Conservation (phyloP, 2,888 invertebrate genomes). For the Lapara coniferarum region DNA sequence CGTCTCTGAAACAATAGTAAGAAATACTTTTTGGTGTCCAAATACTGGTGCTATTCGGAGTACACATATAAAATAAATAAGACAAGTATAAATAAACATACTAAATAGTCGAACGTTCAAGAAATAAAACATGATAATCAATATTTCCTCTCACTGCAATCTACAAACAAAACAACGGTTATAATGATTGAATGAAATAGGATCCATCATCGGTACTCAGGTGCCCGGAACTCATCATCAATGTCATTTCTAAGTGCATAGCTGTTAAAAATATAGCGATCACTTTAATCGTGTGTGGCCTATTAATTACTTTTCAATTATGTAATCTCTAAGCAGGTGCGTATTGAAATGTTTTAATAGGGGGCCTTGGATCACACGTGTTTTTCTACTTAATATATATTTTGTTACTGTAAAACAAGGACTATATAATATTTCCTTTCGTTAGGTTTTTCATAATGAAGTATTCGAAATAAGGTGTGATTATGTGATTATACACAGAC, state of each 20-base stretch:
- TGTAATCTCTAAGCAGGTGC: not conserved
- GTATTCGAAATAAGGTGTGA: too few relatives aligned
- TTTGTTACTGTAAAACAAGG: not conserved
- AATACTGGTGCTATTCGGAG: too few relatives aligned
- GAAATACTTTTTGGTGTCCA: too few relatives aligned
- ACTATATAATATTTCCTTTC: not conserved
- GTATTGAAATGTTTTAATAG: not conserved
- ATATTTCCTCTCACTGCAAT: not conserved
- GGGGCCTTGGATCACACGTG: not conserved
- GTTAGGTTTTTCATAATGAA: not conserved
- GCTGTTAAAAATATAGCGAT: conserved; percentile 24
- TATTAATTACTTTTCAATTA: conserved; percentile 23
- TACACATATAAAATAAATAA: too few relatives aligned
- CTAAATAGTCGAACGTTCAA: not conserved
- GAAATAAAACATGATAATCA: not conserved
- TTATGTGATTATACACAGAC: too few relatives aligned
- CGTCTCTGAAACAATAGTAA: too few relatives aligned
- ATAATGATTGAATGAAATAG: conserved; percentile 24
- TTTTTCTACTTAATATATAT: not conserved
- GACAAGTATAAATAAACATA: too few relatives aligned
- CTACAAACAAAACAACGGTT: conserved; percentile 4
- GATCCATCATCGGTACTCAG: conserved; percentile 22
- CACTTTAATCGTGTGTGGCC: conserved; percentile 28
- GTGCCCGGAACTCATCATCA: conserved; percentile 20
- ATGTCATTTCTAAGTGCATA: conserved; percentile 22